phyloP scores from a whole-genome alignment of 2,113 vertebrate species.

The Crocuta crocuta region DNA sequence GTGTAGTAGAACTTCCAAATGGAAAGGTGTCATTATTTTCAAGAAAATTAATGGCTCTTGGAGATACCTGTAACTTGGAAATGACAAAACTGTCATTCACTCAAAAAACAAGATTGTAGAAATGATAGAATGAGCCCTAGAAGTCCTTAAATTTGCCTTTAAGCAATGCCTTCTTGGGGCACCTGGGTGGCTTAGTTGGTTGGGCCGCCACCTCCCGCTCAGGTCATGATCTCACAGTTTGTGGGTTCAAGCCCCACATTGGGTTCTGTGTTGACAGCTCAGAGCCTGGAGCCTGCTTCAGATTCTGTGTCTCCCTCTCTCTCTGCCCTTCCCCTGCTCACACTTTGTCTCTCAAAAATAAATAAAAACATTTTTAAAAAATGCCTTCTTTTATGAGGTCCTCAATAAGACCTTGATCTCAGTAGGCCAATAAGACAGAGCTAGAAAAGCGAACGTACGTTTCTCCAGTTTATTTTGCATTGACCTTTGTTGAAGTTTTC shows the following conservation, averaged over 20 bases:
- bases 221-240: too few species aligned
- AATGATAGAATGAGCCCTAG: background rate
- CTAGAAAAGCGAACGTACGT: background rate
- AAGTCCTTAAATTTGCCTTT: background rate
- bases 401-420: background rate
- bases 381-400: background rate
- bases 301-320: too few species aligned
- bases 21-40: background rate
- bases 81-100: background rate
- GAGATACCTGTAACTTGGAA: background rate
- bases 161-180: too few species aligned
- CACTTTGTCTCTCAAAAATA: too few species aligned
- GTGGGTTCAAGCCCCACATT: too few species aligned
- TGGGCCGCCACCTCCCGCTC: too few species aligned
- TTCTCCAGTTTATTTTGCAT: background rate
- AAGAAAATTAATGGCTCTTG: background rate
- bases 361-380: too few species aligned
- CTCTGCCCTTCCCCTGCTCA: too few species aligned
- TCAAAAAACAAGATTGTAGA: background rate
- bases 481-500: background rate
- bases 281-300: too few species aligned
- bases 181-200: too few species aligned
- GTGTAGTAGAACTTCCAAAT: background rate
- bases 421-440: background rate
- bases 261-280: too few species aligned